These are phyloP conservation scores for Dusona sp. DNA, from an alignment of 2,888 invertebrate genomes.

Conservation along the genomic window DNA sequence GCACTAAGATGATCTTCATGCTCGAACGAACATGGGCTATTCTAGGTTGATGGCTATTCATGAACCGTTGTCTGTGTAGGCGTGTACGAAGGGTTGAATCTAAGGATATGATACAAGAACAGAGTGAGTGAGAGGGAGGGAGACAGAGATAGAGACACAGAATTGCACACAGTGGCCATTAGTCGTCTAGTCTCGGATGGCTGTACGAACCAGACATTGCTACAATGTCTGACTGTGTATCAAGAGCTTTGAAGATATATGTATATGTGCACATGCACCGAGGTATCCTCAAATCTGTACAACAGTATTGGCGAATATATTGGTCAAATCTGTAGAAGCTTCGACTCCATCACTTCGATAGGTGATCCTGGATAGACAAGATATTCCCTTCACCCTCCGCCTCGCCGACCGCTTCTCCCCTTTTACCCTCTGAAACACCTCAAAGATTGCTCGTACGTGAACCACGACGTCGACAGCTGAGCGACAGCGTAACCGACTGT, in stretches of 20 bases:
- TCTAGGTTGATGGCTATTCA: conserved; percentile 67
- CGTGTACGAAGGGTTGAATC: conserved; percentile 10
- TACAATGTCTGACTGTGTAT: conserved; percentile 31
- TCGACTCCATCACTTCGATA: conserved; percentile 40
- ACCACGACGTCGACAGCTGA: conserved; percentile 46
- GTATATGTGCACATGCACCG: conserved; percentile 8
- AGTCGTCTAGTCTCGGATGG: conserved; percentile 52
- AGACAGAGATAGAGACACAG: conserved; percentile 21
- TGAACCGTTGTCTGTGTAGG: conserved; percentile 50
- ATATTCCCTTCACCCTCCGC: conserved; percentile 28
- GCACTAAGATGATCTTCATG: conserved; percentile 66
- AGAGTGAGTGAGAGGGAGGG: neutral
- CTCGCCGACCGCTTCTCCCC: neutral
- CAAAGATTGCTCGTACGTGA: conserved; percentile 43
- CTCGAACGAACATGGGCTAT: conserved; percentile 56
- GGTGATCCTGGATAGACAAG: conserved; percentile 55
- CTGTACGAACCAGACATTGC: conserved; percentile 35
- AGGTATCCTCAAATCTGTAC: conserved; percentile 42
- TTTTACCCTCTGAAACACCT: conserved; percentile 4
- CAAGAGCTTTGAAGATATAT: conserved; percentile 19
- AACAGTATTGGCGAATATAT: conserved; percentile 40
- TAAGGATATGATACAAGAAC: conserved; percentile 1
- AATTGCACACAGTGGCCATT: conserved; percentile 57
- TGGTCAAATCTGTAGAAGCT: conserved; percentile 50
- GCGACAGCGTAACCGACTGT: conserved; percentile 61